Percentiles rank a stretch among this genome's conserved stretches.
phyloP scores from a whole-genome alignment of 2,113 vertebrate genomes.

The Catharus bicknelli region DNA sequence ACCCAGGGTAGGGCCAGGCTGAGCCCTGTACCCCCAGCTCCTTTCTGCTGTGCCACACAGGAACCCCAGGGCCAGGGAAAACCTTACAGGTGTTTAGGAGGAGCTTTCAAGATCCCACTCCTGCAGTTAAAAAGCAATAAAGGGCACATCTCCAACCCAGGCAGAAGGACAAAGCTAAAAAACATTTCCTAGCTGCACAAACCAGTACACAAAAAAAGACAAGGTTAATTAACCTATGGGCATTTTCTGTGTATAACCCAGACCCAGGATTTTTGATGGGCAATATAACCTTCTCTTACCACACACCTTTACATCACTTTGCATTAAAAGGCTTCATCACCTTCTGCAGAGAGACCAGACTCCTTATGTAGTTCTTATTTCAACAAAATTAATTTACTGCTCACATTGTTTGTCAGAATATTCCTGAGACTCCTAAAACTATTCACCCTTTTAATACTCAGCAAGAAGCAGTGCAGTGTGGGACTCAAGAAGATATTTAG shows the following conservation, averaged over 20 bases:
- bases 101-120: background rate
- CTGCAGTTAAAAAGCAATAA: background rate
- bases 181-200: background rate
- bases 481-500: background rate
- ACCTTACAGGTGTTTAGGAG: too few relatives aligned
- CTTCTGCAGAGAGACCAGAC: background rate
- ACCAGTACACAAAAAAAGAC: background rate
- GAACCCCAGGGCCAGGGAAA: accelerated
- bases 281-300: background rate
- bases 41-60: background rate
- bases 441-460: background rate
- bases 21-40: accelerated
- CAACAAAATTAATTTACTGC: background rate
- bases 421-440: background rate
- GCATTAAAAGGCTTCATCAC: background rate
- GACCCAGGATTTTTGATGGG: background rate
- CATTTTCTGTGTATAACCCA: background rate
- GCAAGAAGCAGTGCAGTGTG: accelerated
- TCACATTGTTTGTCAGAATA: background rate
- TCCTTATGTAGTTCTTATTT: accelerated
- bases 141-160: accelerated
- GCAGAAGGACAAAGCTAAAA: background rate
- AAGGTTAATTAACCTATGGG: background rate
- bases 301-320: accelerated
- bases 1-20: accelerated